These are phyloP conservation scores for Aphaenogaster rudis DNA, from an alignment of 1,140 invertebrate genomes.

Conservation along the genomic window DNA sequence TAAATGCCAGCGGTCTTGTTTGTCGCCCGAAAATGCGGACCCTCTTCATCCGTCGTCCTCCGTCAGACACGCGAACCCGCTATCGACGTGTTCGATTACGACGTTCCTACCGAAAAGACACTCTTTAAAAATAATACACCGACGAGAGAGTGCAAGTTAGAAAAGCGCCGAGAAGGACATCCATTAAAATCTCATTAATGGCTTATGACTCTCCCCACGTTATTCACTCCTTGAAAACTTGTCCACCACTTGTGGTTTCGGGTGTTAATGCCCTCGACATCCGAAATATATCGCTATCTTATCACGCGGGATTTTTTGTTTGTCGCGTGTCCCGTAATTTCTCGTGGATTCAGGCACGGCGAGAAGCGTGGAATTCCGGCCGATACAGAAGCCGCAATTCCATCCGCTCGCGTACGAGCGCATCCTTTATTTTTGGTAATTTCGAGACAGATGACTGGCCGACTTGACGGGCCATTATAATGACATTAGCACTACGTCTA, in stretches of 20 bases:
- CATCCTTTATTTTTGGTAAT: conserved; percentile 75
- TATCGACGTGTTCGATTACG: conserved; percentile 33
- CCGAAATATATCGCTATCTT: conserved; percentile 38
- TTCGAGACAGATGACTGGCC: conserved; percentile 74
- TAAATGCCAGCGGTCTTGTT: conserved; percentile 16
- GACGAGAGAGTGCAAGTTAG: not conserved
- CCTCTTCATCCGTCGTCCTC: not conserved
- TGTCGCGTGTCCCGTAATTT: conserved; percentile 21
- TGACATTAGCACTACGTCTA: conserved; percentile 73
- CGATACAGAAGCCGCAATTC: conserved; percentile 33
- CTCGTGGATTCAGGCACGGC: conserved; percentile 9
- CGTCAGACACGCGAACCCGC: not conserved
- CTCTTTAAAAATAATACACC: conserved; percentile 7
- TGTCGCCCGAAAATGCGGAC: conserved; percentile 27
- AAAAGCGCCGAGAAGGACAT: not conserved
- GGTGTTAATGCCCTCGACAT: conserved; percentile 32
- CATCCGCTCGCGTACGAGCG: conserved; percentile 7
- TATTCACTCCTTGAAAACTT: conserved; percentile 29
- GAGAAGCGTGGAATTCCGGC: conserved; percentile 47
- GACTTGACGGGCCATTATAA: conserved; percentile 76
- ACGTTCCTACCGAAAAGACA: not conserved
- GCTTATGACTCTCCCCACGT: conserved; percentile 10
- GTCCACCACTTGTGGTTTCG: not conserved
- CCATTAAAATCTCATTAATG: conserved; percentile 62
- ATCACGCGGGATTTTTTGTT: conserved; percentile 27